Evolutionary conservation across 2,113 vertebrate species (phyloP), one percentile per base, ranked within the genome.

Genomic region (Leuciscus idus): DNA sequence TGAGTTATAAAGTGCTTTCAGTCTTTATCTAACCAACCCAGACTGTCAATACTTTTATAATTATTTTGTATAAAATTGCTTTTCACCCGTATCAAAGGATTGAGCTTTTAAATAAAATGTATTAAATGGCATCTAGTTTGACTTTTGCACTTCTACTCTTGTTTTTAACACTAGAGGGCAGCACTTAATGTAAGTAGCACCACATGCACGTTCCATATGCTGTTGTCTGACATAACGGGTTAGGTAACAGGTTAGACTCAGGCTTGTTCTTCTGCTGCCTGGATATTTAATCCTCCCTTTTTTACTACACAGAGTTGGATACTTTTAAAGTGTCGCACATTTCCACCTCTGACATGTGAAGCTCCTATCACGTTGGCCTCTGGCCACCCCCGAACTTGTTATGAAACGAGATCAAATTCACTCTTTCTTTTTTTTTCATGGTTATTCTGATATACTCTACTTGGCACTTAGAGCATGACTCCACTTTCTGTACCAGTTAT

Each of bases 161-260:
- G 30, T 57, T n/a, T 36, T 12, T 55, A 46, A 10, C 81, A 59
- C 82, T 84, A 84, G 82, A 84, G 33, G 68, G 82, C 68, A 84
- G 82, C 68, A 72, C 23, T 80, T 61, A 12, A 33, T 39, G 7
- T 11, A 19, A 70, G 15, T 21, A 6, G 43, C 26, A 12, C 21
- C 62, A 33, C 46, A 36, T 50, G 80, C 19, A 36, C n/a, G 33
- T 50, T 68, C 17, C 28, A 70, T 70, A 46, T 19, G 2, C 55
- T 26, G 4, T 36, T 1, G 12, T 52, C 26, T 82, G 66, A 73
- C 50, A 39, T 84, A 84, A 84, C 68, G 39, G 30, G 66, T 84
- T 73, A 84, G 68, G 82, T 84, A 84, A 73, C 48, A 4, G 36
- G 21, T 33, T 68, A 52, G 11, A 68, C 13, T 43, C 13, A 2